These are phyloP conservation scores for Ophioderma brevispina DNA, from an alignment of 35 echinoderm and acorn worm genomes.

Conservation along the genomic window DNA sequence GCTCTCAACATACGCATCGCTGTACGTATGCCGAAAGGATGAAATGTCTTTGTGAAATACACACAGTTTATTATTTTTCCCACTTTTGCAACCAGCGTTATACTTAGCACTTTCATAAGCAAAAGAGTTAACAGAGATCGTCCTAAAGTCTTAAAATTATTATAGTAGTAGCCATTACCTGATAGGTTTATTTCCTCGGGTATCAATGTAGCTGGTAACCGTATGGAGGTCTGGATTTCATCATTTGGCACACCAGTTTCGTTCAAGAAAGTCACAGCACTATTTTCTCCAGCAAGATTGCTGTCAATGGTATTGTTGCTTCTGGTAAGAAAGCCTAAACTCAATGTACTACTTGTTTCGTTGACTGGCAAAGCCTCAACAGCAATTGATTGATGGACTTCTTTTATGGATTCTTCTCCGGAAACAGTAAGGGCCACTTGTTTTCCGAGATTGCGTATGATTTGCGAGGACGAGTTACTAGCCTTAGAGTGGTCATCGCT, in stretches of 20 bases:
- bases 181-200: background rate
- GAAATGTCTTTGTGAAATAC: background rate
- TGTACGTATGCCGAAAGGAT: background rate
- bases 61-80: background rate
- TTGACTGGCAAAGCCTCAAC: background rate
- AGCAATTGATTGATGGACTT: background rate
- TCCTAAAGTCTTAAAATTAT: background rate
- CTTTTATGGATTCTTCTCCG: background rate
- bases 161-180: background rate
- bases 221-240: background rate
- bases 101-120: too few species aligned
- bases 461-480: background rate
- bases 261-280: background rate
- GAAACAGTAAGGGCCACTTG: background rate
- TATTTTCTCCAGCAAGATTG: background rate
- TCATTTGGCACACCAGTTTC: background rate
- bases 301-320: background rate
- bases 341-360: background rate
- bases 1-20: too few species aligned
- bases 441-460: background rate
- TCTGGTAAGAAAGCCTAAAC: background rate
- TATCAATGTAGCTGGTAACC: background rate
- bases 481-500: background rate
- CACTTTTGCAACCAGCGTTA: too few species aligned
- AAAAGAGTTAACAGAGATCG: background rate